Base-by-base conservation (phyloP, 2,888 invertebrate species). In the Caenorhabditis uteleia region DNA sequence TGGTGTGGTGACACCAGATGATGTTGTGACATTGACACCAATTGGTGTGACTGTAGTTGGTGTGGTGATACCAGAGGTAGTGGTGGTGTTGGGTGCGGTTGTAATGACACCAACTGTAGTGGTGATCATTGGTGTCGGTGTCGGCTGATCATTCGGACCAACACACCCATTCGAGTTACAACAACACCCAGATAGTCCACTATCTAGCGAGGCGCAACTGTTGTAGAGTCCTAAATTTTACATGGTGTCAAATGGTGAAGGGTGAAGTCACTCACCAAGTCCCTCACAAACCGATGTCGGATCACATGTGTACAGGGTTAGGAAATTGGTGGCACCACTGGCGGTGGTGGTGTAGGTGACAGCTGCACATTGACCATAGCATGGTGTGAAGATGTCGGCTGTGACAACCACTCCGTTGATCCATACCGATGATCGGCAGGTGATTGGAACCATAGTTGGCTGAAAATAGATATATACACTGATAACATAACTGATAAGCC, bases 291-390 rank as follows among this genome's bases (percentile, higher is more conserved):
- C 68, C 18, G 68, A 36, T n/a, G 67, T 51, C 29, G 73, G 73
- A 29, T 70, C 70, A 47, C 73, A 73, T 33, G 68, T 51, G 68
- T 68, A 73, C 40, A 68, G 29, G 23, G 65, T 68, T 25, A 65
- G 57, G 14, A 45, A 16, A 21, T 54, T 20, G 7, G 6, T 18
- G 18, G 29, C 43, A 36, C 60, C 58, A 36, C 54, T 59, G 55
- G 55, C 38, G 12, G 38, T 38, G 25, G 67, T 57, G 27, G 49
- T 43, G 38, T 55, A 57, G 25, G 59, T 38, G 39, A 71, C 53
- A 33, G 62, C 44, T 16, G 58, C 62, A 31, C 71, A 71, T 29
- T 59, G 55, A 54, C 71, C 71, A 25, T 50, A 47, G 45, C 71
- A 71, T 42, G 57, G 55, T 6, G 29, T n/a, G 55, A 39, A 65